phyloP scores from a whole-genome alignment of 2,113 vertebrate species.

The Myotis yumanensis region DNA sequence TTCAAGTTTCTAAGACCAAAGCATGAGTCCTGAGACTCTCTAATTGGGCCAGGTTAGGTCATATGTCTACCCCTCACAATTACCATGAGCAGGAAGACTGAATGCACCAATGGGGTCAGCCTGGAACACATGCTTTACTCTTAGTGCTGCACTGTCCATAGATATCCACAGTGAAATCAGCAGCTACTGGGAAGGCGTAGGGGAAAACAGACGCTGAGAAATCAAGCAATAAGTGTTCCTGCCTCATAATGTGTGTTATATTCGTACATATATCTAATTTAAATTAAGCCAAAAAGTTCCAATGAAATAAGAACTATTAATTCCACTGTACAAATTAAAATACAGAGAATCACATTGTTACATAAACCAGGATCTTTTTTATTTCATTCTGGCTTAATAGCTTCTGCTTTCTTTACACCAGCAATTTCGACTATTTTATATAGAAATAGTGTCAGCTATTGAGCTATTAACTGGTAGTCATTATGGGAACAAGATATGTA shows the following conservation, averaged over 20 bases:
- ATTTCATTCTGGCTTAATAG: not conserved
- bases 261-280: not conserved
- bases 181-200: not conserved
- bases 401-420: not conserved
- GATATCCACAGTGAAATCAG: not conserved
- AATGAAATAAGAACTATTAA: constrained; percentile 20
- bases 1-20: not conserved
- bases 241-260: not conserved
- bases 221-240: not conserved
- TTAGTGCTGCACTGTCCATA: not conserved
- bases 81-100: not conserved
- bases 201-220: not conserved
- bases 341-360: not conserved
- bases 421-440: not conserved
- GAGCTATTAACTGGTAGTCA: not conserved
- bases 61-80: not conserved
- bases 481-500: not conserved
- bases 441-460: not conserved
- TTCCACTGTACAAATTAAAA: not conserved
- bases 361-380: not conserved
- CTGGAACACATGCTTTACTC: not conserved
- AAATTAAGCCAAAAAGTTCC: not conserved
- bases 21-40: not conserved
- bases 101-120: not conserved
- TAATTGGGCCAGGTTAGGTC: not conserved